Base-by-base conservation (phyloP, 2,113 vertebrate species). In the Podarcis raffonei region DNA sequence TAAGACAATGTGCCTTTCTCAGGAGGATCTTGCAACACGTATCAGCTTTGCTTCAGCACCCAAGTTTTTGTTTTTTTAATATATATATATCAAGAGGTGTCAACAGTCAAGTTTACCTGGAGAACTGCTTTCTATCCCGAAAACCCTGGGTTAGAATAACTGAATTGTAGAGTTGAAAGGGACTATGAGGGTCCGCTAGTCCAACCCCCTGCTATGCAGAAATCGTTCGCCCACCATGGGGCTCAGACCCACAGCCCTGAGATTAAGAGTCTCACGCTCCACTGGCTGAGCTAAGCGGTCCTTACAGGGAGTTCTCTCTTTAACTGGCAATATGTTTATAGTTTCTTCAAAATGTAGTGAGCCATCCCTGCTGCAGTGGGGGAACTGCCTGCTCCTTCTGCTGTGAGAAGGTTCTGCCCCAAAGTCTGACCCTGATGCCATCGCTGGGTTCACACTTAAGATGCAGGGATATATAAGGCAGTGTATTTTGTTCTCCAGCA, bases 1-100 rank as follows among this genome's bases (percentile, higher is more conserved):
- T 39, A 77, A 85, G 4, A 1, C 16, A 84, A 65, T 87, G 84
- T 75, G 37, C 15, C 68, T 94, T 89, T 62, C 13, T 85, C 18
- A 20, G 57, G 81, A 57, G 57, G n/a, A 80, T 32, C 48, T 3
- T 57, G 48, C 42, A n/a, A 42, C 42, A 15, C 27, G 2, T 57
- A 27, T 48, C 16, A 18, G 15, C 42, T 59, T n/a, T 32, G 48
- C 69, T 80, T 18, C 27, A 32, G 30, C n/a, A 48, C 30, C 16
- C 13, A 80, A 18, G 3, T 57, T 77, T 77, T 39, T 25, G 39
- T 23, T 23, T 53, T 25, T 23, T 48, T 3, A 30, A 9, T 53
- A n/a, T 32, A 18, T 37, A 37, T 5, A 59, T 57, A 9, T 57
- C 42, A 59, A 80, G 16, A 59, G 69, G n/a, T 30, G 13, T 16